Conservation (phyloP, 2,797 vertebrate species). For the Enteromius treurensis region DNA sequence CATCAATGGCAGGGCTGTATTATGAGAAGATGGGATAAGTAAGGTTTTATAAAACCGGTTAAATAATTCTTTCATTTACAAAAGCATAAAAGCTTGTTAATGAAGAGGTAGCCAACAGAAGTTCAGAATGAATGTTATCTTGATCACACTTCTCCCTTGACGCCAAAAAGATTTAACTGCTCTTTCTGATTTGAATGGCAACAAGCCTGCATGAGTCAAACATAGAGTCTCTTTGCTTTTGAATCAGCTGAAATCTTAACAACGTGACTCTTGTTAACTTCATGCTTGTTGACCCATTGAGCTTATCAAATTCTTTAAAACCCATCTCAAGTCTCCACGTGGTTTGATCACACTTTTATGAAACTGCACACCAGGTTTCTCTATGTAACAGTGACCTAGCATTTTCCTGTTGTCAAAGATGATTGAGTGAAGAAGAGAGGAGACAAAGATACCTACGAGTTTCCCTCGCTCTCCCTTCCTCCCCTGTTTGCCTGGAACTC, state of each 20-base stretch:
- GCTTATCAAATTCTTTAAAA: neutral
- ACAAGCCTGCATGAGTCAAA: neutral
- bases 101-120: neutral
- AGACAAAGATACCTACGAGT: slow-evolving; percentile 65
- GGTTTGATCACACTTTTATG: slow-evolving; percentile 15
- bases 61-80: neutral
- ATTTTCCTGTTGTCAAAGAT: neutral
- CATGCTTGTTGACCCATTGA: neutral
- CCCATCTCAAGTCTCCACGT: neutral
- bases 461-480: slow-evolving; percentile 73
- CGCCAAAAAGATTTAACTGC: neutral
- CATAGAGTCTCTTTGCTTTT: neutral
- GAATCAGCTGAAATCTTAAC: neutral
- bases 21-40: neutral
- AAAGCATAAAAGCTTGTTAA: neutral
- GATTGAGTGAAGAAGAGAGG: neutral
- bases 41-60: neutral
- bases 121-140: neutral
- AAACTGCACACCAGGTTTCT: neutral
- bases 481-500: slow-evolving; percentile 76
- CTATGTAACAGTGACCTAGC: neutral
- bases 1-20: neutral
- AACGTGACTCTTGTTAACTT: slow-evolving; percentile 12
- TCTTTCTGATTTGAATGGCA: slow-evolving; percentile 14
- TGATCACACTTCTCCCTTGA: neutral